Conservation (phyloP, 53 echinoderm and acorn worm genomes). For the Zoroaster sp. region DNA sequence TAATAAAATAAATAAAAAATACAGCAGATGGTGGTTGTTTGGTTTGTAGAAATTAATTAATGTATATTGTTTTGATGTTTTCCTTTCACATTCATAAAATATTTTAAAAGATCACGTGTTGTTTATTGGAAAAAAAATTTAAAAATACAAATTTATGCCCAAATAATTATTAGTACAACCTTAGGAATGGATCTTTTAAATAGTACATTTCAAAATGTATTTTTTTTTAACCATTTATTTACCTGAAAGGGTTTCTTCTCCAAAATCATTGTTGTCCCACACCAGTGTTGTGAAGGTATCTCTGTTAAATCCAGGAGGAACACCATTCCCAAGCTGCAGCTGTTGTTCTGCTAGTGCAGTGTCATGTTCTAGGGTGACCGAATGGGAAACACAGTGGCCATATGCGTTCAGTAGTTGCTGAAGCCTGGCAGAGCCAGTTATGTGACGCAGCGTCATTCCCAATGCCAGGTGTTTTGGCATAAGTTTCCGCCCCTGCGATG, state of each 20-base stretch:
- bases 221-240: neutral
- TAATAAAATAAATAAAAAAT: no score
- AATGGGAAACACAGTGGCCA: slow-evolving; percentile 79
- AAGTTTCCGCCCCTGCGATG: slow-evolving; percentile 42
- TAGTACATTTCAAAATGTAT: neutral
- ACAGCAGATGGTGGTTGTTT: neutral
- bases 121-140: no score
- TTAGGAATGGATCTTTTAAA: neutral
- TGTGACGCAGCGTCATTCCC: slow-evolving; percentile 75
- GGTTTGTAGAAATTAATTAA: no score
- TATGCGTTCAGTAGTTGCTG: slow-evolving; percentile 76
- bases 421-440: slow-evolving; percentile 73
- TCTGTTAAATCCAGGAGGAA: slow-evolving; percentile 42
- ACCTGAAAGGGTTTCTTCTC: slow-evolving; percentile 62
- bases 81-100: neutral
- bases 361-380: slow-evolving; percentile 70
- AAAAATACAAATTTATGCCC: no score
- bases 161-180: no score
- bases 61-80: neutral
- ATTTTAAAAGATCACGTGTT: neutral
- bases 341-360: slow-evolving; percentile 72
- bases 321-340: slow-evolving; percentile 30
- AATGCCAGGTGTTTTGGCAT: slow-evolving; percentile 70
- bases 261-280: slow-evolving; percentile 80
- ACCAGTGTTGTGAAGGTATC: slow-evolving; percentile 53